Evolutionary conservation across 2,797 vertebrate genomes (phyloP), one percentile per base, ranked within the genome.

Genomic region (Esox masquinongy): DNA sequence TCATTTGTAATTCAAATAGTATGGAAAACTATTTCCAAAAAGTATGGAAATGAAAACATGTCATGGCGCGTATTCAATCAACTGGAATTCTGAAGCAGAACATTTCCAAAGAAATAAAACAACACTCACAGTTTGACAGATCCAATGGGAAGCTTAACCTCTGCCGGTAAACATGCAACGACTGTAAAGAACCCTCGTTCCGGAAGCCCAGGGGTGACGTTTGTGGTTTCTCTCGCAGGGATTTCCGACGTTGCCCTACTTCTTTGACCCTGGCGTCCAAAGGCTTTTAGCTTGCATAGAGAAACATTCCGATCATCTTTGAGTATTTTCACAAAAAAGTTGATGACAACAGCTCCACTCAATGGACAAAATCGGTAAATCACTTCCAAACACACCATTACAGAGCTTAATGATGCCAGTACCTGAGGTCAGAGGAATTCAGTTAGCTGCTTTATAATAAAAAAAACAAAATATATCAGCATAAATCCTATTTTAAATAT

Each of bases 271-370:
- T 29, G 78, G 73, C 24, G 69, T 73, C 5, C 74, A 22, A 66
- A 53, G 36, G 26, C 53, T 9, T 6, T 59, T 59, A 22, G 3
- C 7, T n/a, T 59, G 16, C 19, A 3, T 19, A 53, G 36, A 50
- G 61, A 73, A 59, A 59, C 26, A 19, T 5, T 34, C 11, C 49
- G 2, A 34, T n/a, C 17, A 59, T 19, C 16, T 39, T 36, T 8
- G n/a, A n/a, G 5, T n/a, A 59, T 4, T 36, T 47, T 61, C 17
- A 59, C 15, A 15, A 22, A 53, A 4, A 78, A 85, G 43, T n/a
- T 6, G 79, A 83, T 75, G 84, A 56, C 90, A 92, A 88, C 84
- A 90, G 90, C 90, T 36, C 82, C 90, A 69, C 90, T 81, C 53
- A 72, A 76, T 79, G 93, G 89, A 71, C 0, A 11, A 0, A 50